phyloP scores from a whole-genome alignment of 2,888 invertebrate species.

The Sphaerophoria taeniata region DNA sequence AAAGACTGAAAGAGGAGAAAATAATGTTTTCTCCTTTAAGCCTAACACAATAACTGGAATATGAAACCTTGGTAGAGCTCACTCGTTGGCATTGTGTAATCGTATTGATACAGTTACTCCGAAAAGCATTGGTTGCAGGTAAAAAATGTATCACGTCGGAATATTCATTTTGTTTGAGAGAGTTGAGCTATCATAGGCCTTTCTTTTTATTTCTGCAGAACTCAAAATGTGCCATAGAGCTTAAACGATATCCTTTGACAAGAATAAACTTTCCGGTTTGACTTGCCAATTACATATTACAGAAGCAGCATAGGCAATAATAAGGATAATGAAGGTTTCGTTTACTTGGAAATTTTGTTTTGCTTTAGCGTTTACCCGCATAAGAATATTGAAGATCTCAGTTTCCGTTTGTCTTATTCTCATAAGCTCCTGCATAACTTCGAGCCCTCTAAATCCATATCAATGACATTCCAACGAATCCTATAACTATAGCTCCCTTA shows the following conservation, averaged over 20 bases:
- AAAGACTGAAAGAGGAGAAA: neutral
- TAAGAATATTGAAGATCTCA: conserved; percentile 25
- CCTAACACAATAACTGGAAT: conserved; percentile 5
- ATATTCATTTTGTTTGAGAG: conserved; percentile 21
- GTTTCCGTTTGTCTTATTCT: conserved; percentile 17
- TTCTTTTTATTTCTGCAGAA: no score
- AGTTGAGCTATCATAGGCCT: no score
- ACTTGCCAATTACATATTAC: no score
- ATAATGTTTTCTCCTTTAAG: conserved; percentile 1
- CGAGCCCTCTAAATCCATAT: neutral
- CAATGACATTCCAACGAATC: conserved; percentile 1
- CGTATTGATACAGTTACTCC: no score
- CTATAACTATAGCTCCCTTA: conserved; percentile 9
- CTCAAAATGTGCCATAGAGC: no score
- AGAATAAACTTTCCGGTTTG: no score
- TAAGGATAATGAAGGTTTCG: no score
- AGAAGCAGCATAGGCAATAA: no score
- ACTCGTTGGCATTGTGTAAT: no score
- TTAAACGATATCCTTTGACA: no score
- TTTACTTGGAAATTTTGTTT: neutral
- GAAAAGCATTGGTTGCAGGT: neutral
- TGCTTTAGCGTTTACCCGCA: no score
- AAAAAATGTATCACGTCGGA: conserved; percentile 1
- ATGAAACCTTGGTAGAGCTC: neutral
- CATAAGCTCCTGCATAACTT: conserved; percentile 35